Base-by-base conservation (phyloP, 2,797 vertebrate species). In the Crotalus adamanteus region DNA sequence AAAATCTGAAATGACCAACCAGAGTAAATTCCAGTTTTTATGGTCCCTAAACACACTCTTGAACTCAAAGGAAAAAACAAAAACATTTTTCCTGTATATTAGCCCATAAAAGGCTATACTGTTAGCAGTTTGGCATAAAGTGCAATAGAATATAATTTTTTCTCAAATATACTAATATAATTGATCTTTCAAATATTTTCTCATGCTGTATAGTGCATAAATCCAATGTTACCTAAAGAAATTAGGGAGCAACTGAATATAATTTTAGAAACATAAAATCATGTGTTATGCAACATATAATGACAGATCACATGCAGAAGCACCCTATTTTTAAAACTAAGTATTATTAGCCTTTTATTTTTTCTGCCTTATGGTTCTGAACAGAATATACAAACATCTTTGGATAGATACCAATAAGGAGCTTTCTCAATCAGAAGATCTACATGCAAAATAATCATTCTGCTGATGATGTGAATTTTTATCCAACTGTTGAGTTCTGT, bases 381-480 rank as follows among this genome's bases (percentile, higher is more conserved):
- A 1, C 86, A 28, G 1, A 90, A 61, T 4, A 20, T 93, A 47
- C 16, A 92, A 95, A 83, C 94, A 93, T 87, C 25, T n/a, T 0
- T 0, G 51, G 0, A 0, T 8, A 88, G 25, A 86, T 31, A 92
- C 53, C 69, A 3, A 91, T 61, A 73, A 95, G 90, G 47, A 94
- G 89, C 51, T 94, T 92, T 94, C 85, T 5, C 69, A 93, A 86
- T 61, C n/a, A 53, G 65, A 94, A 42, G 91, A 55, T 47, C 53
- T 53, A 31, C 16, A 42, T 20, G 92, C 9, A 83, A 95, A 95
- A 91, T 16, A 92, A 95, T 95, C 18, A 63, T 93, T 88, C 88
- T 94, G 90, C 90, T 95, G 95, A 96, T 94, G 28, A 4, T 59
- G 90, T 60, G 51, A 60, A 0, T 93, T 95, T 83, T 95, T 59